Evolutionary conservation across 2,888 invertebrate species (phyloP).

Genomic region (Hydriomena furcata): DNA sequence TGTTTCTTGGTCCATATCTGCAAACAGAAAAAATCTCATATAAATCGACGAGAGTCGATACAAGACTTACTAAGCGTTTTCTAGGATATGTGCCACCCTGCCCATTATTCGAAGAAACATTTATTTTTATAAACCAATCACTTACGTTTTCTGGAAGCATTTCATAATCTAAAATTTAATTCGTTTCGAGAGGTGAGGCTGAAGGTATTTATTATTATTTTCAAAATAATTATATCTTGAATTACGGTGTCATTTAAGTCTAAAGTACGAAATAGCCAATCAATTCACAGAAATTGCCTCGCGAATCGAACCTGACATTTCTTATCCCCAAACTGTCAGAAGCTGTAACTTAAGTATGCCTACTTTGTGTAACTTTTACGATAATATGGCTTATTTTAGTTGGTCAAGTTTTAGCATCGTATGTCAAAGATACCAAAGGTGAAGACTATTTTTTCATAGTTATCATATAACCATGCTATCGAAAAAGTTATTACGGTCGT

Average conservation of each 20-base stretch:
- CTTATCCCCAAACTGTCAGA: not conserved
- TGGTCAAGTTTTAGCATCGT: too few species aligned
- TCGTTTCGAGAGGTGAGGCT: conserved; percentile 9
- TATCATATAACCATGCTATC: too few species aligned
- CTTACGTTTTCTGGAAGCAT: not conserved
- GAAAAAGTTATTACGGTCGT: too few species aligned
- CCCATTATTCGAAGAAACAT: not conserved
- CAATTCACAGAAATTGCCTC: conserved; percentile 40
- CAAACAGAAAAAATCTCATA: conserved; percentile 41
- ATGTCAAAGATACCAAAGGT: too few species aligned
- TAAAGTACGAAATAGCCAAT: not conserved
- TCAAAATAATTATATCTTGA: not conserved
- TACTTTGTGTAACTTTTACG: not conserved
- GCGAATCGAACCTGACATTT: conserved; percentile 52
- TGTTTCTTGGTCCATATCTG: conserved; percentile 74
- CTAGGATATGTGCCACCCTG: not conserved
- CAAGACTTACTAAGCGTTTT: not conserved
- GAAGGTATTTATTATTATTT: not conserved
- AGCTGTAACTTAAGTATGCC: not conserved
- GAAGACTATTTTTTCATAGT: too few species aligned
- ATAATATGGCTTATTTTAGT: not conserved
- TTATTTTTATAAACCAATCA: not conserved
- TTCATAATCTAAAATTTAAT: not conserved
- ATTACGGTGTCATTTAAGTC: not conserved
- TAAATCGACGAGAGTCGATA: not conserved